Evolutionary conservation across 2,113 vertebrate species (phyloP).

Genomic region (Eretmochelys imbricata): DNA sequence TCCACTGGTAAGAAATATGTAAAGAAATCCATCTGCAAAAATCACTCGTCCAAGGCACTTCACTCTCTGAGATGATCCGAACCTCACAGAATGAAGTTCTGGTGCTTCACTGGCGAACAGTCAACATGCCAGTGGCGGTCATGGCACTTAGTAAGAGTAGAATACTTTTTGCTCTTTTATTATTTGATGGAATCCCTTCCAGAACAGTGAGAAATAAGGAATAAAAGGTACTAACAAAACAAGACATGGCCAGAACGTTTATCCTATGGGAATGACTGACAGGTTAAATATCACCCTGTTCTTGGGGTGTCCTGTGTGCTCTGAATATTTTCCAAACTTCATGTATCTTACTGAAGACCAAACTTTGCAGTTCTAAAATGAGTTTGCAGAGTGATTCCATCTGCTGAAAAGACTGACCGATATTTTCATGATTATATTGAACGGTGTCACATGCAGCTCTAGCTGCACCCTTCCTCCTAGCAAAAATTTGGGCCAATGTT

Average conservation of each 20-base stretch:
- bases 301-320: neutral
- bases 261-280: neutral
- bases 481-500: neutral
- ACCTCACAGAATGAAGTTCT: neutral
- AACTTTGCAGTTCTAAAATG: neutral
- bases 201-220: neutral
- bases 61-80: neutral
- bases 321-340: neutral
- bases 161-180: neutral
- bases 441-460: neutral
- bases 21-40: constrained; percentile 1
- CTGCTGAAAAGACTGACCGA: neutral
- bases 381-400: neutral
- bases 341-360: rapidly evolving
- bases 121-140: neutral
- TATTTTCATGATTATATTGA: neutral
- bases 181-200: neutral
- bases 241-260: neutral
- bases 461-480: neutral
- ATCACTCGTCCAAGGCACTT: neutral
- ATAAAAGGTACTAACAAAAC: neutral
- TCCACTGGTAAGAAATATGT: neutral
- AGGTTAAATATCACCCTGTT: neutral
- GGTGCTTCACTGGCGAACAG: neutral
- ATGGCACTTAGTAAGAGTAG: neutral